Evolutionary conservation across 2,888 invertebrate genomes (phyloP).

Genomic region (Venusia cambrica): DNA sequence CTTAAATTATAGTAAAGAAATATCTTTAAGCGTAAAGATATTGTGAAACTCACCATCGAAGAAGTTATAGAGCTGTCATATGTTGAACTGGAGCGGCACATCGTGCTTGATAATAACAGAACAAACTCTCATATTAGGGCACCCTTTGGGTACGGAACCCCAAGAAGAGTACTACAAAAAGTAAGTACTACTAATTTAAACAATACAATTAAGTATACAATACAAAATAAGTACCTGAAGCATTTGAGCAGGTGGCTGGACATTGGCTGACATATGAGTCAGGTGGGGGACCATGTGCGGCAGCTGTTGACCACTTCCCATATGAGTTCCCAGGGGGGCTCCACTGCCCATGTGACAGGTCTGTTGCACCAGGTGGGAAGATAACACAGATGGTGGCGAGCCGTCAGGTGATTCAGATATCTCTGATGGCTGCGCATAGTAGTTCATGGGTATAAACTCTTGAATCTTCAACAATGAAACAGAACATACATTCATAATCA

Average conservation of each 20-base stretch:
- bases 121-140: too few species aligned
- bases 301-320: conserved; percentile 2
- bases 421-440: conserved; percentile 47
- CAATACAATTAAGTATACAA: not conserved
- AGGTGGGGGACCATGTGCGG: conserved; percentile 8
- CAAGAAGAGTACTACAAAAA: too few species aligned
- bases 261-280: conserved; percentile 9
- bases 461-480: conserved; percentile 46
- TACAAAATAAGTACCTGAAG: too few species aligned
- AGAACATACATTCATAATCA: too few species aligned
- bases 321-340: conserved; percentile 3
- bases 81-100: too few species aligned
- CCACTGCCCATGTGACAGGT: conserved; percentile 13
- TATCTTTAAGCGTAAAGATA: too few species aligned
- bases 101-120: too few species aligned
- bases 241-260: conserved; percentile 44
- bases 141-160: too few species aligned
- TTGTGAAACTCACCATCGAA: too few species aligned
- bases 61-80: too few species aligned
- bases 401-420: conserved; percentile 59
- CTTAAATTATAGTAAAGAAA: too few species aligned
- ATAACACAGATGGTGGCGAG: conserved; percentile 47
- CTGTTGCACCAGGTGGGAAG: too few species aligned
- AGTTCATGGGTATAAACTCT: conserved; percentile 67
- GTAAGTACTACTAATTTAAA: not conserved